phyloP scores from a whole-genome alignment of 2,888 invertebrate species.

The Acanthococcus lagerstroemiae region DNA sequence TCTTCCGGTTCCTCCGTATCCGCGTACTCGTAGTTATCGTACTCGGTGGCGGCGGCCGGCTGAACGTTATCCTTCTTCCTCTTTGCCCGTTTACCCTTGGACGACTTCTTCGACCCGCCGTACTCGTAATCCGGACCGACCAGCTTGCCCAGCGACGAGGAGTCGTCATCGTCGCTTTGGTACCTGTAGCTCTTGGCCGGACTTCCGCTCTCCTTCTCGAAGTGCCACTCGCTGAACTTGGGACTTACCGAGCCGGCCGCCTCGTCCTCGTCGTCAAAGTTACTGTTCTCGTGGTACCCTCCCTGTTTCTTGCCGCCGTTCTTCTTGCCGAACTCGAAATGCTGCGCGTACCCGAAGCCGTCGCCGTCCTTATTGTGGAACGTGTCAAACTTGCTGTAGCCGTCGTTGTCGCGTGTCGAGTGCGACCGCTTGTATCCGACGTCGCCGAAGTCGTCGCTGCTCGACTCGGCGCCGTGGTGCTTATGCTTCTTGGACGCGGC shows the following conservation, averaged over 20 bases:
- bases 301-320: conserved; percentile 29
- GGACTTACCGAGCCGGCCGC: conserved; percentile 40
- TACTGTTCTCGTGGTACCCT: conserved; percentile 38
- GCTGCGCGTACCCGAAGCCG: conserved; percentile 58
- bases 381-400: conserved; percentile 59
- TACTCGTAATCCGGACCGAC: conserved; percentile 13
- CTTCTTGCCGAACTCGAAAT: conserved; percentile 39
- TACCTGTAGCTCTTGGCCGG: conserved; percentile 29
- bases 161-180: conserved; percentile 11
- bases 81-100: background rate
- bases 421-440: conserved; percentile 10
- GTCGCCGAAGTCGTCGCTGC: conserved; percentile 31
- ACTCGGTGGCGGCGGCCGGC: conserved; percentile 33
- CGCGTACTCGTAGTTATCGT: conserved; percentile 33
- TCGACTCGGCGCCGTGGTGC: conserved; percentile 15
- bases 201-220: conserved; percentile 34
- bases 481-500: conserved; percentile 3
- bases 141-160: conserved; percentile 6
- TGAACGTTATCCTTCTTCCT: conserved; percentile 24
- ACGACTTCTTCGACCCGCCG: background rate
- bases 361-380: conserved; percentile 64
- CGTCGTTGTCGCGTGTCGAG: conserved; percentile 7
- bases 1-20: conserved; percentile 33
- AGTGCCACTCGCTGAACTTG: conserved; percentile 36
- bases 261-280: conserved; percentile 42